Base-by-base conservation (phyloP, 2,888 invertebrate species). In the Drosophila longiperda region DNA sequence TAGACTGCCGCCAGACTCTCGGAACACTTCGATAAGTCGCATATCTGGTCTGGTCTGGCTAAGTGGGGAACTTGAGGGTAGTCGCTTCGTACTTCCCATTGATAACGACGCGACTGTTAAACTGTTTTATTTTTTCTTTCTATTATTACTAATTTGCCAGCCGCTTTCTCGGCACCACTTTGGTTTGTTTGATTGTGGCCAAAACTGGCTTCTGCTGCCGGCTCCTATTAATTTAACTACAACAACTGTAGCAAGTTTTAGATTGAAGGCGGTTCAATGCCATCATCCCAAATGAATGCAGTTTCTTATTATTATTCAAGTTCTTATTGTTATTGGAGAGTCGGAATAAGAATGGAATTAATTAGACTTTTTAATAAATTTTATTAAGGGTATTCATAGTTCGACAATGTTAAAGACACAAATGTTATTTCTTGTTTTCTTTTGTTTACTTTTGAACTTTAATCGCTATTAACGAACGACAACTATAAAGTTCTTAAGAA, bases 261-360 rank as follows among this genome's bases (percentile, higher is more conserved):
- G 74, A 61, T 79, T 73, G 77, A 49, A 38, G 49, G 40, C 49
- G 58, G 85, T 85, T 85, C 89, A 89, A 78, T 69, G 89, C 73
- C 89, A 73, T 73, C 45, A 73, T 74, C 45, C 57, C 66, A 76
- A 81, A 65, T 73, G 26, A 69, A 74, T 84, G 64, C 74, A 68
- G 48, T 57, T 74, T 42, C 20, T 34, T 45, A 34, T 50, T 48
- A 34, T 49, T n/a, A n/a, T 6, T 29, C 29, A 29, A 29, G 62
- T 23, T 9, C n/a, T 32, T 29, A 1, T n/a, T 29, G 12, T 36
- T 20, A 9, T 12, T 15, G n/a, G 3, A 8, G 9, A 29, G 3
- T 7, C 4, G 2, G 7, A 3, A 53, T 38, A 17, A n/a, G 12
- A 54, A 2, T 49, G 15, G 9, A 49, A 49, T 54, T 54, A 34